phyloP scores from a whole-genome alignment of 1,140 invertebrate species.

The Hycleus cichorii region DNA sequence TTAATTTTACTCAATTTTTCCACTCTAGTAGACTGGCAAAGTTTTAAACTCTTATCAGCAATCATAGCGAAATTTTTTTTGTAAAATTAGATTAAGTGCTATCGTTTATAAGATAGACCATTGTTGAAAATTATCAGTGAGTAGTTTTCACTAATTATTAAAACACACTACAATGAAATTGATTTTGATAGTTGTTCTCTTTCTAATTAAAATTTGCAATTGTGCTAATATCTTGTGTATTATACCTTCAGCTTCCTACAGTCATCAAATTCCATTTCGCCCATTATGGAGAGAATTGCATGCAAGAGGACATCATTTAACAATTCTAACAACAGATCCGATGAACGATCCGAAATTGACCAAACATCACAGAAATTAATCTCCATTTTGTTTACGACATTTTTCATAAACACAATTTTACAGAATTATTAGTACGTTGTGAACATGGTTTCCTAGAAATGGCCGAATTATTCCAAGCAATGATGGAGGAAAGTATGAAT shows the following conservation, averaged over 20 bases:
- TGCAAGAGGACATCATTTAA: conserved; percentile 43
- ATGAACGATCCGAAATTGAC: conserved; percentile 26
- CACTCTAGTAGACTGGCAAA: too few species aligned
- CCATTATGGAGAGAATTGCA: conserved; percentile 31
- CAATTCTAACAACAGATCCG: conserved; percentile 38
- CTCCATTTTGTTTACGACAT: neutral
- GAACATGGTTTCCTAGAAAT: neutral
- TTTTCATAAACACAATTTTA: neutral
- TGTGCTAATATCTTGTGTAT: conserved; percentile 38
- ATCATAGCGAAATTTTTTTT: too few species aligned
- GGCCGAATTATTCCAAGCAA: neutral
- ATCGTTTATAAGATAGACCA: too few species aligned
- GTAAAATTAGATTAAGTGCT: too few species aligned
- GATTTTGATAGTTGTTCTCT: too few species aligned
- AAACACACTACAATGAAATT: too few species aligned
- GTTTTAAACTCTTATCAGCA: too few species aligned
- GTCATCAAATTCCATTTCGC: conserved; percentile 42
- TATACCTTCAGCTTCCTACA: conserved; percentile 38
- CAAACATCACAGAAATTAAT: conserved; percentile 4
- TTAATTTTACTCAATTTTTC: too few species aligned
- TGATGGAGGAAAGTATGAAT: neutral
- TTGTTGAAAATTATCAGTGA: too few species aligned
- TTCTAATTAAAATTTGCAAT: neutral
- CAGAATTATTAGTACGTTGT: neutral
- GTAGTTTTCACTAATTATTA: too few species aligned